Evolutionary conservation across 2,888 invertebrate genomes (phyloP).

Genomic region (Minunthozetes semirufus): DNA sequence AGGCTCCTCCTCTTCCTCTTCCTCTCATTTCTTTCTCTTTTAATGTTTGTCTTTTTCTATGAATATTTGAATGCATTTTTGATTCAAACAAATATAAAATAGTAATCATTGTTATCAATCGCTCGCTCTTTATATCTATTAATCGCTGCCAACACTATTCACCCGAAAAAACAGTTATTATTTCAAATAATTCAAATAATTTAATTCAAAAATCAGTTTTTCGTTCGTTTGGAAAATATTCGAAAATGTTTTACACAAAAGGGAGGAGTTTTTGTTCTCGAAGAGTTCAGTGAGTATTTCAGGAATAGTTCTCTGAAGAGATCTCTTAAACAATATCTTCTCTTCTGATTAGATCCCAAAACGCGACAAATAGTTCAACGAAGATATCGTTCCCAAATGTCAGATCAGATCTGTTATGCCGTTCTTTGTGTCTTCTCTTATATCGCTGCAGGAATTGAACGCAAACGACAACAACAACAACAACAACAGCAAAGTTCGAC

Average conservation of each 20-base stretch:
- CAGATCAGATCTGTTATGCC: conserved; percentile 98
- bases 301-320: neutral
- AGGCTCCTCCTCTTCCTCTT: neutral
- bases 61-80: no score
- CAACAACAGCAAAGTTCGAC: no score
- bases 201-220: no score
- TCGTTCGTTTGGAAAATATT: conserved; percentile 97
- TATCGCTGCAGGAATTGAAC: conserved; percentile 70
- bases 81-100: no score
- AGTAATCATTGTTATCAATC: no score
- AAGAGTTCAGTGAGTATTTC: conserved; percentile 92
- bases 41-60: no score
- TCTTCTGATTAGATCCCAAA: conserved; percentile 71
- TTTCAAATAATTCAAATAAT: no score
- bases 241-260: conserved; percentile 99
- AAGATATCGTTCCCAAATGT: conserved; percentile 96
- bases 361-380: conserved; percentile 91
- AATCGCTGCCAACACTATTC: no score
- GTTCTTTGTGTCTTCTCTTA: conserved; percentile 99
- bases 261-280: conserved; percentile 97
- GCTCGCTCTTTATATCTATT: no score
- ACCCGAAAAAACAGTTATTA: no score
- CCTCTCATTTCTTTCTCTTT: no score
- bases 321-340: conserved; percentile 27
- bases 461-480: no score